Base-by-base conservation (phyloP, 2,113 vertebrate genomes). In the Atractosteus spatula region DNA sequence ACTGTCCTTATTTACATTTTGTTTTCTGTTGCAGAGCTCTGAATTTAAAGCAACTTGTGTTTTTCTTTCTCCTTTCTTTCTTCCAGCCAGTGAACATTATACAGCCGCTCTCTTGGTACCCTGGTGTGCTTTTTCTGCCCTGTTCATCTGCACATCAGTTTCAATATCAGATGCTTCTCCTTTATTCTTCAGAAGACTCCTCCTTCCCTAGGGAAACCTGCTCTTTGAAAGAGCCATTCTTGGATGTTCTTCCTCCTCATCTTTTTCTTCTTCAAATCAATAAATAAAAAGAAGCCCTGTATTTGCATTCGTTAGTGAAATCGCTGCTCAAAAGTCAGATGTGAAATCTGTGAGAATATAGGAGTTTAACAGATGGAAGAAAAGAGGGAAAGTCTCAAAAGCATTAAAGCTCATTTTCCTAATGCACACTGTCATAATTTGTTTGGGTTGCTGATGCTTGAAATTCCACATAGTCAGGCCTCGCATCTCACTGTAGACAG, bases 1-100 rank as follows among this genome's bases (percentile, higher is more conserved):
- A 78, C 78, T 71, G 74, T 76, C 72, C 70, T 74, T 74, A 71
- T 86, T 89, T 87, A 83, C 79, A 83, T 86, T 80, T 77, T 78
- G 47, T 72, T 68, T 63, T 14, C 55, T 72, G 66, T 71, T 12
- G 64, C 72, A 76, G 78, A 71, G 75, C 82, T 67, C 70, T 71
- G 83, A 41, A 11, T 17, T 14, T 13, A 66, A 80, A 86, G 81
- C 82, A 81, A 77, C 81, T 78, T 45, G 17, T 55, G 13, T 59
- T 8, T 12, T 41, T 67, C 16, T 67, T 11, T 59, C 43, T 43
- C 47, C 47, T 7, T 56, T 16, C 59, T n/a, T 56, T 16, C 59
- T n/a, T 56, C 71, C 55, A 73, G 71, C 61, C 16, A 7, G 65
- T 51, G 16, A 56, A 14, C 55, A 12, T 73, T 61, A 14, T 62